These are phyloP conservation scores for Aleiodes alternator DNA, from an alignment of 2,888 invertebrate genomes.

Conservation along the genomic window DNA sequence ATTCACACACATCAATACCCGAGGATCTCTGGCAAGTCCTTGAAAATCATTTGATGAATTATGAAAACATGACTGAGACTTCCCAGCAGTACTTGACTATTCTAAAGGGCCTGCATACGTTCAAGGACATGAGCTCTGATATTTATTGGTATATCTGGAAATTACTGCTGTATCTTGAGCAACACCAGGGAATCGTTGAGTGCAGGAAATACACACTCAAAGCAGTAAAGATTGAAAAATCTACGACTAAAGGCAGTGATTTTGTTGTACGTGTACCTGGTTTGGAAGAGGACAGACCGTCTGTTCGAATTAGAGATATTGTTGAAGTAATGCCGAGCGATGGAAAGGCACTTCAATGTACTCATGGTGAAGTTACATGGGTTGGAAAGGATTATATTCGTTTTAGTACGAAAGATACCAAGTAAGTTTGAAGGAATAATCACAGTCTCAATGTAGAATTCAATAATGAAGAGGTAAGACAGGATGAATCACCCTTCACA, in stretches of 20 bases:
- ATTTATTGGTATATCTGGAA: constrained; percentile 59
- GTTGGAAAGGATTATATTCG: constrained; percentile 50
- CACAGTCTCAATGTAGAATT: background rate
- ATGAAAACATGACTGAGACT: background rate
- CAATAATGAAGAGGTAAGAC: background rate
- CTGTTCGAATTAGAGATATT: constrained; percentile 42
- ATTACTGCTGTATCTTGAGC: constrained; percentile 61
- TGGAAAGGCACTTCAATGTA: background rate
- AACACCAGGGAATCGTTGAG: constrained; percentile 48
- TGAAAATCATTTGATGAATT: background rate
- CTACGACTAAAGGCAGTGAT: background rate
- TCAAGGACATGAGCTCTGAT: constrained; percentile 47
- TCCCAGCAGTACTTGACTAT: constrained; percentile 50
- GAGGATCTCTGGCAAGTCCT: constrained; percentile 20
- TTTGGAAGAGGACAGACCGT: constrained; percentile 54
- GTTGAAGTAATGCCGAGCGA: constrained; percentile 38
- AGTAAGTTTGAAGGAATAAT: constrained; percentile 42
- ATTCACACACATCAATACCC: background rate
- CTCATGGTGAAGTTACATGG: constrained; percentile 19
- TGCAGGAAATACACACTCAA: constrained; percentile 46
- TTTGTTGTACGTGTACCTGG: constrained; percentile 55
- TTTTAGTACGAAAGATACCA: background rate
- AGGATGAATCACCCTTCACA: too few relatives aligned
- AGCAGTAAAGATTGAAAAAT: constrained; percentile 43
- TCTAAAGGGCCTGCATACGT: constrained; percentile 47